Conservation (phyloP, 1,140 invertebrate species). For the Drosophila mayri region DNA sequence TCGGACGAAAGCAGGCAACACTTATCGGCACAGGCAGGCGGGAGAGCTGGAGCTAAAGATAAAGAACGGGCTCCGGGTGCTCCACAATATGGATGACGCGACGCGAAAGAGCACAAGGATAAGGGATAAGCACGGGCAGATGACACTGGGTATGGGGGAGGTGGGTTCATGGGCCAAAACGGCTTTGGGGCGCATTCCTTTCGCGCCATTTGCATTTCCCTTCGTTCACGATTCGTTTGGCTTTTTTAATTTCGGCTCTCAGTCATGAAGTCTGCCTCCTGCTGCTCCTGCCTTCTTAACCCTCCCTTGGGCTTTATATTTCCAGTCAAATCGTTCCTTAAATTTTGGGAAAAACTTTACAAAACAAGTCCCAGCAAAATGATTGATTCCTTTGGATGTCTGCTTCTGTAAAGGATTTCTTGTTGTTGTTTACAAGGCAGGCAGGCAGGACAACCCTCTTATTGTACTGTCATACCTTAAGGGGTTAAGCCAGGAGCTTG, state of each 20-base stretch:
- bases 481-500: neutral
- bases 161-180: conserved; percentile 37
- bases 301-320: neutral
- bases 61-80: neutral
- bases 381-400: neutral
- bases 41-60: neutral
- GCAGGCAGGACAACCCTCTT: no score
- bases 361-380: neutral
- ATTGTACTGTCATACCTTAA: neutral
- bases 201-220: conserved; percentile 63
- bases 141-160: rapidly evolving
- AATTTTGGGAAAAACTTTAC: neutral
- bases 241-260: conserved; percentile 41
- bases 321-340: neutral
- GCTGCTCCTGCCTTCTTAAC: neutral
- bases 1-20: conserved; percentile 53
- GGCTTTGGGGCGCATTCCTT: conserved; percentile 56
- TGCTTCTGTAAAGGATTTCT: neutral
- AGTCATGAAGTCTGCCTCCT: conserved; percentile 12
- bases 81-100: conserved; percentile 1
- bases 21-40: conserved; percentile 37
- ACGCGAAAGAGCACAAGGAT: neutral
- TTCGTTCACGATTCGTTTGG: conserved; percentile 35
- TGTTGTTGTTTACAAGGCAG: neutral
- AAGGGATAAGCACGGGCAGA: neutral